A percentile compares a stretch with the other conserved stretches of the same genome.
Conservation (phyloP, 2,888 invertebrate genomes). For the Volucella bombylans region DNA sequence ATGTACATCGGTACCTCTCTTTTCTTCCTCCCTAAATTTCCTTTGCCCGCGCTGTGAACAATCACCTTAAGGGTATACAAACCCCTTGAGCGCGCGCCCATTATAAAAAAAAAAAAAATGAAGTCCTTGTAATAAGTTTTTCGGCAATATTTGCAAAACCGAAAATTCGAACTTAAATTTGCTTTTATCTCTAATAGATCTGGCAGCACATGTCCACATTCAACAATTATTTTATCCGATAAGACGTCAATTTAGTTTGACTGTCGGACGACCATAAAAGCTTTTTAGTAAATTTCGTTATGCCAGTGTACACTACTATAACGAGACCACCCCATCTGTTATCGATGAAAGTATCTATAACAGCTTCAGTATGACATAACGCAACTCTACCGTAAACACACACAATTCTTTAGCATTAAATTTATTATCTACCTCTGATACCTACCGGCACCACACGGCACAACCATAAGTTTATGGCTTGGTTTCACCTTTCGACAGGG, state of each 20-base stretch:
- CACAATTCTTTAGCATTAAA: conserved; percentile 1
- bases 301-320: not conserved
- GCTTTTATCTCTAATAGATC: too few relatives aligned
- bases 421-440: conserved; percentile 21
- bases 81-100: too few relatives aligned
- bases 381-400: conserved; percentile 2
- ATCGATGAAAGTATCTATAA: conserved; percentile 4
- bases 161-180: too few relatives aligned
- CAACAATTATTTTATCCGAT: conserved; percentile 13
- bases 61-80: too few relatives aligned
- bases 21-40: too few relatives aligned
- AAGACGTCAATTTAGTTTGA: not conserved
- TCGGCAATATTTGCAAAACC: too few relatives aligned
- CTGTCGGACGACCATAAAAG: not conserved
- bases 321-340: not conserved
- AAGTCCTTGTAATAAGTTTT: too few relatives aligned
- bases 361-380: conserved; percentile 12
- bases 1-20: too few relatives aligned
- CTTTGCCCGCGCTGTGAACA: too few relatives aligned
- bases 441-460: not conserved
- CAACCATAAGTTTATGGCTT: conserved; percentile 7
- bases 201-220: conserved; percentile 1
- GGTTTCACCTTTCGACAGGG: not conserved
- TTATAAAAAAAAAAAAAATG: too few relatives aligned
- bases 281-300: not conserved